These are phyloP conservation scores for Takifugu rubripes DNA, from an alignment of 2,797 vertebrate species.

Conservation along the genomic window DNA sequence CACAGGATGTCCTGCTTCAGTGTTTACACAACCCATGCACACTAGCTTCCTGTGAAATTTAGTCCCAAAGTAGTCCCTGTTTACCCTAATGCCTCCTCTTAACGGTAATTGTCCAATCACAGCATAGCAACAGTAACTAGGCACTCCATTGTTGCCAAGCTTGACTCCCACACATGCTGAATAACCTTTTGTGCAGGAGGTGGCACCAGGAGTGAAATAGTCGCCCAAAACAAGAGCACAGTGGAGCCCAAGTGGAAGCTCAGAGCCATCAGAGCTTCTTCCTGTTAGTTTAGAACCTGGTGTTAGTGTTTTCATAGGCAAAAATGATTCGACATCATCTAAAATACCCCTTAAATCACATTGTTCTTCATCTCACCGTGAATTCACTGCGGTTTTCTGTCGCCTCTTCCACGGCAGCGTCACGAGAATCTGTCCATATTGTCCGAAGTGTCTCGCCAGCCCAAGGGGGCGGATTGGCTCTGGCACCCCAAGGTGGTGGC, in stretches of 20 bases:
- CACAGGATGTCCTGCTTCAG: too few relatives aligned
- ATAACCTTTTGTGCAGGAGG: neutral
- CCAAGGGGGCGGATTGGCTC: conserved; percentile 91
- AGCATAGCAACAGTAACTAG: neutral
- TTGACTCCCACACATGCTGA: neutral
- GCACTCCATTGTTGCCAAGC: neutral
- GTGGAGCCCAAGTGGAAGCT: too few relatives aligned
- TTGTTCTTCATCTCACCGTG: neutral
- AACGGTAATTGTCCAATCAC: neutral
- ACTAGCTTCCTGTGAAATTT: neutral
- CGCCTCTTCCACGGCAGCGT: conserved; percentile 55
- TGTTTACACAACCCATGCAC: neutral
- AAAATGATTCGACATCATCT: too few relatives aligned
- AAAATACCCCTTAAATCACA: too few relatives aligned
- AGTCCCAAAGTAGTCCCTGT: neutral
- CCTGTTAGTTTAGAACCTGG: too few relatives aligned
- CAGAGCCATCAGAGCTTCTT: too few relatives aligned
- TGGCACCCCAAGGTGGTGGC: conserved; percentile 90
- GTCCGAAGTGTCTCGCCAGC: conserved; percentile 85
- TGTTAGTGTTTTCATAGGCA: too few relatives aligned
- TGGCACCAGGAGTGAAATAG: neutral
- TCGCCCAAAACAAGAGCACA: too few relatives aligned
- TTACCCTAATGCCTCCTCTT: neutral
- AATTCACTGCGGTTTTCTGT: neutral
- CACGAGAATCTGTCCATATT: conserved; percentile 82